phyloP scores from a whole-genome alignment of 2,113 vertebrate genomes.

The Mastomys coucha region DNA sequence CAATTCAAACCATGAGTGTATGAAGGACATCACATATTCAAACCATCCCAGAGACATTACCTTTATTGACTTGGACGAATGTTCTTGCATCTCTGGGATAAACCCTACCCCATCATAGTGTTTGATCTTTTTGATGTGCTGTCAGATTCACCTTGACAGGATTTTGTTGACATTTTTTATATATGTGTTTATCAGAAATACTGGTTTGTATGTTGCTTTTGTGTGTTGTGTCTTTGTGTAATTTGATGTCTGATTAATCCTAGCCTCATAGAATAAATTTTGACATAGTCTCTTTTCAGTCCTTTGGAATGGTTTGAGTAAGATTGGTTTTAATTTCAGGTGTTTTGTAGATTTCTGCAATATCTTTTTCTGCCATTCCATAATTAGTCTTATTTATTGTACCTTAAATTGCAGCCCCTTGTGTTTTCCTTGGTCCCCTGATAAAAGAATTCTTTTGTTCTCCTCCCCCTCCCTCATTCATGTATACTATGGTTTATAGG shows the following conservation, averaged over 20 bases:
- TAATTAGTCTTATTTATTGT: neutral
- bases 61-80: neutral
- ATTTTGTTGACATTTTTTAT: neutral
- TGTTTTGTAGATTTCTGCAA: neutral
- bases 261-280: neutral
- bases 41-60: neutral
- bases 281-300: neutral
- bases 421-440: conserved; percentile 29
- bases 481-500: neutral
- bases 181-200: neutral
- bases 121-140: neutral
- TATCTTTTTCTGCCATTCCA: neutral
- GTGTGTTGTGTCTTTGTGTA: neutral
- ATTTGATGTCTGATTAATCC: neutral
- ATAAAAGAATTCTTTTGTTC: neutral
- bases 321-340: neutral
- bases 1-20: neutral
- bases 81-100: neutral
- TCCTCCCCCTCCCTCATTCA: too few species aligned
- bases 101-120: neutral
- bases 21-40: neutral
- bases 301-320: neutral
- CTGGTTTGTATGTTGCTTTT: neutral
- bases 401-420: neutral
- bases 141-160: neutral